These are phyloP conservation scores for Mythimna ferrago DNA, from an alignment of 2,888 invertebrate genomes.

Conservation along the genomic window DNA sequence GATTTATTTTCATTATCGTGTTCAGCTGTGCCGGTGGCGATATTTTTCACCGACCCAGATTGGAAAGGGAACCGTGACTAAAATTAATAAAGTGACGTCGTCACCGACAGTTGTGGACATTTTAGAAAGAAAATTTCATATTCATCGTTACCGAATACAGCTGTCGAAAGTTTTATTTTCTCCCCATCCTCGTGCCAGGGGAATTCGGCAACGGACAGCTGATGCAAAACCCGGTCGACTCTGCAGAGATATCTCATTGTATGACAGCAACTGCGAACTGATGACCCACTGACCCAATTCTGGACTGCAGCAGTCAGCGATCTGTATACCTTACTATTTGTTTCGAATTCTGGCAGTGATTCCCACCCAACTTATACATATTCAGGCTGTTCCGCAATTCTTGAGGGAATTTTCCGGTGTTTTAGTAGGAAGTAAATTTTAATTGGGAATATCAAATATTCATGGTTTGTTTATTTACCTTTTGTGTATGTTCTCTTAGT, in stretches of 20 bases:
- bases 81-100: constrained; percentile 75
- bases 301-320: constrained; percentile 86
- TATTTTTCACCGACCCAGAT: constrained; percentile 75
- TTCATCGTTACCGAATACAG: constrained; percentile 58
- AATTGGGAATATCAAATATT: constrained; percentile 48
- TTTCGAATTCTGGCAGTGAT: constrained; percentile 86
- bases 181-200: constrained; percentile 53
- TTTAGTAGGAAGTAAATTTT: constrained; percentile 49
- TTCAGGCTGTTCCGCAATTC: constrained; percentile 71
- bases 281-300: constrained; percentile 87
- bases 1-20: constrained; percentile 83
- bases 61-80: constrained; percentile 67
- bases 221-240: constrained; percentile 79
- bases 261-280: constrained; percentile 82
- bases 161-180: constrained; percentile 60
- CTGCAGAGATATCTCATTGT: constrained; percentile 88
- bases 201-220: constrained; percentile 75
- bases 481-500: constrained; percentile 9
- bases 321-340: constrained; percentile 83
- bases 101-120: constrained; percentile 47
- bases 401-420: constrained; percentile 60
- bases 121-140: constrained; percentile 61
- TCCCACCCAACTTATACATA: constrained; percentile 80
- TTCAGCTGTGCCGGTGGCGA: constrained; percentile 73
- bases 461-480: constrained; percentile 37